These are phyloP conservation scores for Ooceraea biroi DNA, from an alignment of 1,140 invertebrate genomes.

Conservation along the genomic window DNA sequence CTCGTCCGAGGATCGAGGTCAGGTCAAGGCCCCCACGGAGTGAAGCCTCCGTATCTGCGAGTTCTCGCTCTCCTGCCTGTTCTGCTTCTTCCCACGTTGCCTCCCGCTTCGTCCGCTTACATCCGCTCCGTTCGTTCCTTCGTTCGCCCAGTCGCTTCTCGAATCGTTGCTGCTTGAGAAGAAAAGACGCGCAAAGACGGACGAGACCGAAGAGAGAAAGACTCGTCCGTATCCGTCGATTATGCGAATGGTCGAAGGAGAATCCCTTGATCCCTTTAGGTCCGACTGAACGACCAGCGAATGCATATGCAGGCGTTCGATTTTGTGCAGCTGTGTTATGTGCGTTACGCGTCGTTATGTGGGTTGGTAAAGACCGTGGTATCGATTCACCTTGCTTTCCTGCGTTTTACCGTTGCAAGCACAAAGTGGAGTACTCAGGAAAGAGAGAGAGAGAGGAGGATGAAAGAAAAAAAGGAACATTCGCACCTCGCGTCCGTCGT, in stretches of 20 bases:
- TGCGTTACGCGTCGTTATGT: conserved; percentile 13
- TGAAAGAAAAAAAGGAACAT: not conserved
- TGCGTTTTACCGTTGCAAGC: not conserved
- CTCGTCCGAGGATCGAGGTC: conserved; percentile 85
- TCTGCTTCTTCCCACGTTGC: not conserved
- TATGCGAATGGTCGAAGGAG: not conserved
- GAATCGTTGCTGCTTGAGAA: not conserved
- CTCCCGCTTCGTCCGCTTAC: not conserved
- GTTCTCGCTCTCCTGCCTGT: conserved; percentile 52
- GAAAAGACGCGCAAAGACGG: not conserved
- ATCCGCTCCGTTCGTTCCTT: not conserved
- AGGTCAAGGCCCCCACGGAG: conserved; percentile 86
- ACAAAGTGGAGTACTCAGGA: not conserved
- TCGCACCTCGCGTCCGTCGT: not conserved
- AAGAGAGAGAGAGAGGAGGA: not conserved
- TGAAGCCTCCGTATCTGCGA: conserved; percentile 75
- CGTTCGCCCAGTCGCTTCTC: not conserved
- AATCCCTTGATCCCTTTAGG: not conserved
- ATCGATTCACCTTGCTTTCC: conserved; percentile 26
- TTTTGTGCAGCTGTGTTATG: conserved; percentile 30
- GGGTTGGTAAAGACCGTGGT: conserved; percentile 26
- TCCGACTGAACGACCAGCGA: not conserved
- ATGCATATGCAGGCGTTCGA: conserved; percentile 8
- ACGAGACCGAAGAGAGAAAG: not conserved
- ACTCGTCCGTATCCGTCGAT: not conserved